These are phyloP conservation scores for Bembecia ichneumoniformis DNA, from an alignment of 2,888 invertebrate species.

Conservation along the genomic window DNA sequence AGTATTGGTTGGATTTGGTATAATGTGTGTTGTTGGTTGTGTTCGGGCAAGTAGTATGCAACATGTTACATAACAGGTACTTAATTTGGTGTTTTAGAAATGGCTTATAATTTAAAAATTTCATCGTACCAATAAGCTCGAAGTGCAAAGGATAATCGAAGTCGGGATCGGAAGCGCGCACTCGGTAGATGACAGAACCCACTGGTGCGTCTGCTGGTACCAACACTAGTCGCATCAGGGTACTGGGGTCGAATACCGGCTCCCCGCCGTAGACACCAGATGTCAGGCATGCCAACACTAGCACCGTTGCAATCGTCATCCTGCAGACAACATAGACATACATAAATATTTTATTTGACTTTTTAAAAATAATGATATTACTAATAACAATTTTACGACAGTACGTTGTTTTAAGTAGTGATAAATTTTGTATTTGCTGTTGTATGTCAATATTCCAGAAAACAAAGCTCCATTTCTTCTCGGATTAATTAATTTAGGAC, in stretches of 20 bases:
- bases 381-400: not conserved
- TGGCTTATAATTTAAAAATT: too few relatives aligned
- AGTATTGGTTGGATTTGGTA: too few relatives aligned
- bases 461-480: too few relatives aligned
- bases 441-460: too few relatives aligned
- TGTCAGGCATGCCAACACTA: slow-evolving; percentile 52
- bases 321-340: slow-evolving; percentile 21
- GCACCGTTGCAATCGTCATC: slow-evolving; percentile 59
- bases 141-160: slow-evolving; percentile 90
- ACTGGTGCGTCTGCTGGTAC: slow-evolving; percentile 88
- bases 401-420: too few relatives aligned
- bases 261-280: slow-evolving; percentile 68
- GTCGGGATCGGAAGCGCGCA: slow-evolving; percentile 89
- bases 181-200: slow-evolving; percentile 88
- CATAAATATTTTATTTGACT: not conserved
- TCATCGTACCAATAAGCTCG: slow-evolving; percentile 76
- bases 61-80: too few relatives aligned
- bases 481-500: too few relatives aligned
- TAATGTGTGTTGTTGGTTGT: too few relatives aligned
- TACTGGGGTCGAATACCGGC: slow-evolving; percentile 88
- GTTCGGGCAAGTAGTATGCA: too few relatives aligned
- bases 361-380: not conserved
- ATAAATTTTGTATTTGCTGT: too few relatives aligned
- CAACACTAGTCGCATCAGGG: slow-evolving; percentile 85
- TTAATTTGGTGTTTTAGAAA: too few relatives aligned